A percentile compares a stretch with the other conserved stretches of the same genome.
Conservation (phyloP, 2,888 invertebrate genomes). For the Lochmaea crataegi region DNA sequence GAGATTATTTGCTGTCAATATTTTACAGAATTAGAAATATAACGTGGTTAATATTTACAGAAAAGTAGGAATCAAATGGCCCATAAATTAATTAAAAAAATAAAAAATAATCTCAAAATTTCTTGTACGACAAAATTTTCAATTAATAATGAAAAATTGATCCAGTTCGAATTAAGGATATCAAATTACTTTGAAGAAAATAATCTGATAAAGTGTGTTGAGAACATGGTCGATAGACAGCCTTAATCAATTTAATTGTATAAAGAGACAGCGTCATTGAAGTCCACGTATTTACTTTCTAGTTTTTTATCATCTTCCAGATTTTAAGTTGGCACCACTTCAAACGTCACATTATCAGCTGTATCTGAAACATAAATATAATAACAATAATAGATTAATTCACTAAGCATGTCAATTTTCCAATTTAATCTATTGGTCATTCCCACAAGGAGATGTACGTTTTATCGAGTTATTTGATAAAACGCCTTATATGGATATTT, state of each 20-base stretch:
- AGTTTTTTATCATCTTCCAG: slow-evolving; percentile 10
- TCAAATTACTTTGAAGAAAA: not conserved
- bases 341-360: slow-evolving; percentile 8
- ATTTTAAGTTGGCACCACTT: slow-evolving; percentile 18
- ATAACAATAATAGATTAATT: slow-evolving; percentile 33
- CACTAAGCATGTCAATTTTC: slow-evolving; percentile 33
- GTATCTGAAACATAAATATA: slow-evolving; percentile 25
- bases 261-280: slow-evolving; percentile 3
- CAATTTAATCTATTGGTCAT: slow-evolving; percentile 35
- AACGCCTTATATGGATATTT: slow-evolving; percentile 37
- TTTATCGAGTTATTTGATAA: slow-evolving; percentile 38
- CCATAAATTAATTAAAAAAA: no score
- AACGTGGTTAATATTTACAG: no score
- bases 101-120: no score
- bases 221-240: not conserved
- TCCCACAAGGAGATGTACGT: slow-evolving; percentile 32
- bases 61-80: no score
- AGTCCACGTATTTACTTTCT: slow-evolving; percentile 11
- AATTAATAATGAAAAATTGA: not conserved
- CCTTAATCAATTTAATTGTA: slow-evolving; percentile 7
- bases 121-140: no score
- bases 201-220: slow-evolving; percentile 7
- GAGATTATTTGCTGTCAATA: no score
- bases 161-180: not conserved
- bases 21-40: no score